Percentiles rank a stretch among this genome's conserved stretches.
Evolutionary conservation across 2,888 invertebrate genomes (phyloP).

Genomic region (Epinotia demarniana): DNA sequence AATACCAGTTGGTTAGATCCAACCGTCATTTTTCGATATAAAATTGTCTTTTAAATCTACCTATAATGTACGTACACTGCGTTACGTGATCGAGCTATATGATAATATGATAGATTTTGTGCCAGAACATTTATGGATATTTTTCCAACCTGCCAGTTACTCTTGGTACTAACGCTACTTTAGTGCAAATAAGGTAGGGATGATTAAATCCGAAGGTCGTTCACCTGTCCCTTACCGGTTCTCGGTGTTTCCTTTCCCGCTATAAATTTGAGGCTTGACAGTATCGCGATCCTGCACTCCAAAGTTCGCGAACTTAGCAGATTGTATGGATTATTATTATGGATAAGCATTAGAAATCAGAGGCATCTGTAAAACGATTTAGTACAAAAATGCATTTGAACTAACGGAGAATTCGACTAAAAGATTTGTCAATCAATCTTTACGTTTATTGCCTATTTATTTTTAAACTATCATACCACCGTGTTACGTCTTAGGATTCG

Average conservation of each 20-base stretch:
- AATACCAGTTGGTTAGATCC: no score
- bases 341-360: not conserved
- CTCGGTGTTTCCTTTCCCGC: conserved; percentile 31
- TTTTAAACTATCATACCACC: no score
- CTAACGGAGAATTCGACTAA: no score
- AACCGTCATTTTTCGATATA: no score
- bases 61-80: no score
- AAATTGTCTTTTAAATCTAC: no score
- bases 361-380: conserved; percentile 3
- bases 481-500: no score
- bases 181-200: conserved; percentile 23
- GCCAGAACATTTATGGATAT: not conserved
- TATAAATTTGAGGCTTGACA: conserved; percentile 38
- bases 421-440: no score
- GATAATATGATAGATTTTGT: not conserved
- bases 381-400: not conserved
- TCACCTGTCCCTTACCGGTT: conserved; percentile 41
- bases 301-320: conserved; percentile 3
- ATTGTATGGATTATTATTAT: not conserved
- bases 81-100: no score
- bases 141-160: conserved; percentile 22
- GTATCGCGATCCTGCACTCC: conserved; percentile 21
- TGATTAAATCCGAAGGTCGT: conserved; percentile 38
- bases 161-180: conserved; percentile 19
- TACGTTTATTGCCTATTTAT: no score